Base-by-base conservation (phyloP, 2,113 vertebrate genomes). In the Hucho hucho region DNA sequence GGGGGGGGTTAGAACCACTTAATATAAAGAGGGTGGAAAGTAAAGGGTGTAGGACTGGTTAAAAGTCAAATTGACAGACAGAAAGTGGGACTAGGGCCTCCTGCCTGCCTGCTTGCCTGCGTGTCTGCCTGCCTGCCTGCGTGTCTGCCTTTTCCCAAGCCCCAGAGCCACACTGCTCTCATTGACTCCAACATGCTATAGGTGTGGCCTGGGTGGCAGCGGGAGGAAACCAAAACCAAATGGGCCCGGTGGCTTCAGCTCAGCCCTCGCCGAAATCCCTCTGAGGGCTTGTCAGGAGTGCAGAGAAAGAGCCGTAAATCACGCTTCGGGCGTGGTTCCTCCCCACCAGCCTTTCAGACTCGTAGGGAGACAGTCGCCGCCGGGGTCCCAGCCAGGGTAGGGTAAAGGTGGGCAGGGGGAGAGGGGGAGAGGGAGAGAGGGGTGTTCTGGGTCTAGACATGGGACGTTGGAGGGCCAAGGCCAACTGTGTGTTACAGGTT, bases 141-240 rank as follows among this genome's bases (percentile, higher is more conserved):
- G 28, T 66, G 64, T 65, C 22, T 29, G 64, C n/a, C 37, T 37
- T 37, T 83, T 69, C 81, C 69, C 13, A 25, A 49, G 82, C 87
- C 84, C 87, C 75, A 79, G 72, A 84, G 86, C 86, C 87, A 92
- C 87, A 90, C 88, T 90, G 87, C 76, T 88, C 85, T 91, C 89
- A 92, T 93, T 92, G 88, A 92, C 86, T 86, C 83, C 84, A 77
- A 78, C 79, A 79, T 86, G 86, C 87, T n/a, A 61, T 90, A 92
- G 92, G 91, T 93, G 91, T 93, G 92, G 90, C 87, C 87, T 83
- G 74, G 89, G 89, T 90, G 89, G 89, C 88, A 85, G 78, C 77
- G 61, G 86, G 83, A 87, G 91, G 89, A 92, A 93, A 90, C 88
- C 86, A 90, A 89, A 91, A 90, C 87, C 90, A 90, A 92, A 90